Evolutionary conservation across 2,113 vertebrate genomes (phyloP).

Genomic region (Galemys pyrenaicus): DNA sequence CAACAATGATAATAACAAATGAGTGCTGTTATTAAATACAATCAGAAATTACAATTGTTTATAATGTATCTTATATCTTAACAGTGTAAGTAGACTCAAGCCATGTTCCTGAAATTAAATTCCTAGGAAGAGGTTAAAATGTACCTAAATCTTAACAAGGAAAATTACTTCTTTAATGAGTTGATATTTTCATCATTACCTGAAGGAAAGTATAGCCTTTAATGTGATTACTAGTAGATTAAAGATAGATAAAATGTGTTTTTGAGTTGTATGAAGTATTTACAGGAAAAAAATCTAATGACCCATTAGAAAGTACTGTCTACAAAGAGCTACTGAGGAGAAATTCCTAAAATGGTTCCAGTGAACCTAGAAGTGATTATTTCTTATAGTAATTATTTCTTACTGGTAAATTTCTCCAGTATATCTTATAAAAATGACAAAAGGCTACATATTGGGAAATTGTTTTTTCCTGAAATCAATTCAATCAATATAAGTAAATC

Average conservation of each 20-base stretch:
- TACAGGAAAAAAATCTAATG: background rate
- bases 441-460: conserved; percentile 19
- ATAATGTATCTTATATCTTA: background rate
- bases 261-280: background rate
- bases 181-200: background rate
- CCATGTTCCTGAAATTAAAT: conserved; percentile 43
- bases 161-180: background rate
- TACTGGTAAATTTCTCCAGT: background rate
- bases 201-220: background rate
- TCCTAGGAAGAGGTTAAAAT: background rate
- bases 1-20: conserved; percentile 37
- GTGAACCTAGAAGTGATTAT: background rate
- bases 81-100: conserved; percentile 7
- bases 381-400: background rate
- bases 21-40: conserved; percentile 14
- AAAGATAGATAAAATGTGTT: background rate
- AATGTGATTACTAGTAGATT: background rate
- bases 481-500: background rate
- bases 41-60: background rate
- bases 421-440: conserved; percentile 38
- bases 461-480: background rate
- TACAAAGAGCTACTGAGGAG: background rate
- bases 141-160: background rate
- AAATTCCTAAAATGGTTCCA: background rate
- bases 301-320: background rate